phyloP scores from a whole-genome alignment of 2,113 vertebrate genomes.

The Zosterops borbonicus region DNA sequence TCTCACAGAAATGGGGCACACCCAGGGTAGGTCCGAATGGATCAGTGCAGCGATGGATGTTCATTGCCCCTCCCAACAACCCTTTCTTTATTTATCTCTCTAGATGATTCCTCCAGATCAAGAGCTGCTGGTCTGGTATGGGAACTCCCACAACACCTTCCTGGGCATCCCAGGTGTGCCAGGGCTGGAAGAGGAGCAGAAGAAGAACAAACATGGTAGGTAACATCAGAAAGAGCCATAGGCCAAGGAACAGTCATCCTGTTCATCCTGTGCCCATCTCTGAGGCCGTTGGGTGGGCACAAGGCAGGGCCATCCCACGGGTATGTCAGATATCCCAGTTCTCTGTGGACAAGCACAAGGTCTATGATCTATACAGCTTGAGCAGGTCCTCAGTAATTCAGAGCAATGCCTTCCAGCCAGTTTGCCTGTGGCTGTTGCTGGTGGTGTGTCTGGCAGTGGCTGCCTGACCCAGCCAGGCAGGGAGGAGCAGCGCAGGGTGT shows the following conservation, averaged over 20 bases:
- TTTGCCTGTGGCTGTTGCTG: not conserved
- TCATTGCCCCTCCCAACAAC: accelerated
- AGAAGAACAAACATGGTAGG: constrained; percentile 90
- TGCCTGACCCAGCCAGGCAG: not conserved
- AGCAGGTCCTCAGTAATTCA: not conserved
- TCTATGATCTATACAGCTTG: not conserved
- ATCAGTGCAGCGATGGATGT: accelerated
- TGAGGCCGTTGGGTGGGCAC: not conserved
- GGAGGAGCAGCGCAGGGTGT: not conserved
- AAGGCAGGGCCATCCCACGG: not conserved
- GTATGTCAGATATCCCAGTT: not conserved
- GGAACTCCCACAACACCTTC: constrained; percentile 95
- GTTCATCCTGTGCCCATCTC: not conserved
- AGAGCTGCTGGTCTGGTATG: constrained; percentile 96
- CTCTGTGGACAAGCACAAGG: not conserved
- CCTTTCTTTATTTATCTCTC: accelerated
- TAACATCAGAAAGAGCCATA: not conserved
- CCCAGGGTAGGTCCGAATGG: accelerated
- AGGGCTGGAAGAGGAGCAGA: constrained; percentile 90
- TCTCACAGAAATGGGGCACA: not conserved
- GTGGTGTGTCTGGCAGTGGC: accelerated
- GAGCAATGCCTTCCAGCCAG: accelerated
- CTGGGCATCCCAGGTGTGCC: constrained; percentile 95
- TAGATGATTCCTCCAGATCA: constrained; percentile 97
- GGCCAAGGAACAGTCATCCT: no score